phyloP scores from a whole-genome alignment of 2,113 vertebrate species.

The Pimephales promelas region DNA sequence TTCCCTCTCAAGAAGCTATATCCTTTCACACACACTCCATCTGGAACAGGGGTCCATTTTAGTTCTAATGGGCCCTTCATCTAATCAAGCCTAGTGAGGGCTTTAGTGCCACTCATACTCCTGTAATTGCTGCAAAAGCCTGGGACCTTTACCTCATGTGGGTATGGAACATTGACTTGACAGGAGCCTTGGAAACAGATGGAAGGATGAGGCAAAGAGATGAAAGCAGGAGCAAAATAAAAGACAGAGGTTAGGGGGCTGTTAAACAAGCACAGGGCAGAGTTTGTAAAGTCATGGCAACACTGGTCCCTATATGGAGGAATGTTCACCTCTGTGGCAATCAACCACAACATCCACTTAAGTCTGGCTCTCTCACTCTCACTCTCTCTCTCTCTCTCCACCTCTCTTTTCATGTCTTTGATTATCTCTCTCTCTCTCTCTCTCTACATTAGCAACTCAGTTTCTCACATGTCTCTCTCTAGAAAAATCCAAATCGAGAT shows the following conservation, averaged over 20 bases:
- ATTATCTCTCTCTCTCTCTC: neutral
- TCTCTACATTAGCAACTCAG: neutral
- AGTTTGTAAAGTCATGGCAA: slow-evolving; percentile 68
- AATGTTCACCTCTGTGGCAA: slow-evolving; percentile 64
- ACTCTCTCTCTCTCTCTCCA: neutral
- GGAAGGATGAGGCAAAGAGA: slow-evolving; percentile 13
- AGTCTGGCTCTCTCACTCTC: slow-evolving; percentile 1
- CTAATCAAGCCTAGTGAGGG: slow-evolving; percentile 64
- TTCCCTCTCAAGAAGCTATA: slow-evolving; percentile 39
- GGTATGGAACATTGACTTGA: slow-evolving; percentile 11
- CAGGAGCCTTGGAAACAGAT: slow-evolving; percentile 26
- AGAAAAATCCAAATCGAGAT: slow-evolving; percentile 1
- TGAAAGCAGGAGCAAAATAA: neutral
- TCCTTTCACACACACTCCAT: slow-evolving; percentile 61
- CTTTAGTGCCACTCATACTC: slow-evolving; percentile 42
- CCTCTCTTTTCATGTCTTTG: slow-evolving; percentile 15
- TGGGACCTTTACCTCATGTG: slow-evolving; percentile 24
- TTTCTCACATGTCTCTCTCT: slow-evolving; percentile 2
- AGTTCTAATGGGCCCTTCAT: slow-evolving; percentile 67
- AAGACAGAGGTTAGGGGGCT: slow-evolving; percentile 29
- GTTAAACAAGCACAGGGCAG: slow-evolving; percentile 67
- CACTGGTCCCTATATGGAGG: slow-evolving; percentile 58
- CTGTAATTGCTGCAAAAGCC: slow-evolving; percentile 33
- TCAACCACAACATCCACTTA: slow-evolving; percentile 47
- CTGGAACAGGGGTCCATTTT: slow-evolving; percentile 67